phyloP scores from a whole-genome alignment of 1,140 invertebrate species.

The Ephestia elutella region DNA sequence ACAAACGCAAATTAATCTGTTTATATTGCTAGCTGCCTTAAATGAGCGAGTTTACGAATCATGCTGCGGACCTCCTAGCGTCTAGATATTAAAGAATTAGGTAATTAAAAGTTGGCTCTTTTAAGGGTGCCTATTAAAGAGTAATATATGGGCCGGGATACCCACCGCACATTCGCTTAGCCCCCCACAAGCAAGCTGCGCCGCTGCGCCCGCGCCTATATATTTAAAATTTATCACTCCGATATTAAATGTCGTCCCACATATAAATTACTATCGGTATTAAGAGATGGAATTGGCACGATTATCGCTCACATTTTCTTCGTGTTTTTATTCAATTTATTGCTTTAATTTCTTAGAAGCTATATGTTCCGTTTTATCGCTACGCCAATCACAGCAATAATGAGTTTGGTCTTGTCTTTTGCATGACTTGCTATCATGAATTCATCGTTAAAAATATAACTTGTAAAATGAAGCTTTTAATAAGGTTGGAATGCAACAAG shows the following conservation, averaged over 20 bases:
- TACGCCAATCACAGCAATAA: too few relatives aligned
- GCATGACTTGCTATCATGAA: not conserved
- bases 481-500: too few relatives aligned
- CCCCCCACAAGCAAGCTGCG: constrained; percentile 41
- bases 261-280: constrained; percentile 48
- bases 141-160: constrained; percentile 36
- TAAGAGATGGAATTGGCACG: constrained; percentile 37
- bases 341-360: constrained; percentile 13
- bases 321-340: constrained; percentile 45
- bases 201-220: constrained; percentile 21
- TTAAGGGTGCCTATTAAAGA: constrained; percentile 58
- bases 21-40: constrained; percentile 9
- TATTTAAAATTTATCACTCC: constrained; percentile 49
- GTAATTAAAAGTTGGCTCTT: constrained; percentile 58
- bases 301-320: constrained; percentile 32
- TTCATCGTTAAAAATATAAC: too few relatives aligned
- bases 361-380: too few relatives aligned
- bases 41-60: constrained; percentile 33
- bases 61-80: constrained; percentile 40
- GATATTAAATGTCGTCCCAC: constrained; percentile 49
- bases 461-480: too few relatives aligned
- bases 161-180: constrained; percentile 32
- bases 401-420: too few relatives aligned
- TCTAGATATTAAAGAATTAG: constrained; percentile 44
- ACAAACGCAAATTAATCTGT: not conserved